Conservation (phyloP, 2,888 invertebrate species). For the Resseliella maxima region DNA sequence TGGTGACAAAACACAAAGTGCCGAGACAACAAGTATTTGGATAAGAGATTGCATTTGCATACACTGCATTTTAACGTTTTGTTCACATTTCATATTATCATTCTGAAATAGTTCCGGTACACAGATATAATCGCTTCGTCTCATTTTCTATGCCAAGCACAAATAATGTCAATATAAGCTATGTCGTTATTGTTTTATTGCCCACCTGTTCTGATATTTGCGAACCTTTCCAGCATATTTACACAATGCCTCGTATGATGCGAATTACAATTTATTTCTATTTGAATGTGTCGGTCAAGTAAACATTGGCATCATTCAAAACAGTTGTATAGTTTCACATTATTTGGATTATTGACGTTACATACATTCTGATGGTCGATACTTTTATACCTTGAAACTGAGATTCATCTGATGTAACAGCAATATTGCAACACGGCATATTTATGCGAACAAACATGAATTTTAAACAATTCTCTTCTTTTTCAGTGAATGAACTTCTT, state of each 20-base stretch:
- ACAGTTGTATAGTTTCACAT: neutral
- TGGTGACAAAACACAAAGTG: conserved; percentile 44
- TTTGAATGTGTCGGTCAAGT: neutral
- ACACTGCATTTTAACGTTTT: neutral
- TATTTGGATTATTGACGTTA: conserved; percentile 10
- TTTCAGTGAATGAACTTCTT: no score
- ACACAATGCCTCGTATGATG: neutral
- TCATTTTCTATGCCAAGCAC: neutral
- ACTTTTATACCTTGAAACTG: no score
- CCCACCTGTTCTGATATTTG: neutral
- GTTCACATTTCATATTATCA: neutral
- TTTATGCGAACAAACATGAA: no score
- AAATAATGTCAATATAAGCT: conserved; percentile 5
- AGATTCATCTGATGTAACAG: no score
- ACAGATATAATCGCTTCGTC: neutral
- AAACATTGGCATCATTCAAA: conserved; percentile 19
- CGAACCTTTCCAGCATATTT: neutral
- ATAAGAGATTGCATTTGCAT: neutral
- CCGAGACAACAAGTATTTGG: neutral
- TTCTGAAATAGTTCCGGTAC: neutral
- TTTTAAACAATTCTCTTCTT: no score
- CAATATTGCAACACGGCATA: no score
- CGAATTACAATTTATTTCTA: neutral
- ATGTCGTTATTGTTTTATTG: neutral
- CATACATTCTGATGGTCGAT: neutral